A percentile compares a stretch with the other conserved stretches of the same genome.
phyloP scores from a whole-genome alignment of 1,140 invertebrate genomes.

The Temnothorax nylanderi region DNA sequence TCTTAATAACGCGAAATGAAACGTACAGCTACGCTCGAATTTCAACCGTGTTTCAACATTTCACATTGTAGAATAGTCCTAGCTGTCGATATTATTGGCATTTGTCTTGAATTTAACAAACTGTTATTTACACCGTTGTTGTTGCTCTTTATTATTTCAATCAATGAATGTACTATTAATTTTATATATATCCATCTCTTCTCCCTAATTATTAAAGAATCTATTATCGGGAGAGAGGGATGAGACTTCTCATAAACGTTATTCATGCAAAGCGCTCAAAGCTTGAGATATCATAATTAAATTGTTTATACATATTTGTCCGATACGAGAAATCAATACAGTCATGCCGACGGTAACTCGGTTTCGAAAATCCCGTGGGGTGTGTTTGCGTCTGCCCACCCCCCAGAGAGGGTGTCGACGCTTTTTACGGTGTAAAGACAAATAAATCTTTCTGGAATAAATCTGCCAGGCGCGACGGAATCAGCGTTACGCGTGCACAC shows the following conservation, averaged over 20 bases:
- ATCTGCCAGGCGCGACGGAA: conserved; percentile 45
- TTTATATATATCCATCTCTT: neutral
- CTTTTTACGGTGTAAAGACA: conserved; percentile 50
- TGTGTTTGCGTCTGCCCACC: neutral
- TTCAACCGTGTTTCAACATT: neutral
- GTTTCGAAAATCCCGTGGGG: neutral
- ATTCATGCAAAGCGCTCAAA: neutral
- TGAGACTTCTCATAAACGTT: neutral
- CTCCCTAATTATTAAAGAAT: neutral
- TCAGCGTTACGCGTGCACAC: conserved; percentile 55
- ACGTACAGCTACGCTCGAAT: neutral
- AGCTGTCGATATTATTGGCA: neutral
- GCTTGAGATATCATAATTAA: neutral
- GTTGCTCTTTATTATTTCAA: neutral
- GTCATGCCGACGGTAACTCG: neutral
- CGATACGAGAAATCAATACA: neutral
- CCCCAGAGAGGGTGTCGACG: conserved; percentile 2
- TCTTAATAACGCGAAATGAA: conserved; percentile 6
- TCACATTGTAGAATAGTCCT: neutral
- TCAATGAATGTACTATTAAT: neutral
- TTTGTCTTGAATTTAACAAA: neutral
- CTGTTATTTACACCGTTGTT: neutral
- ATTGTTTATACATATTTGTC: neutral
- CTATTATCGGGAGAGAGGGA: neutral
- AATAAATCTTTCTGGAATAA: conserved; percentile 57